Evolutionary conservation across 1,140 invertebrate species (phyloP), one percentile per base, ranked within the genome.

Genomic region (Cyphomyrmex costatus): DNA sequence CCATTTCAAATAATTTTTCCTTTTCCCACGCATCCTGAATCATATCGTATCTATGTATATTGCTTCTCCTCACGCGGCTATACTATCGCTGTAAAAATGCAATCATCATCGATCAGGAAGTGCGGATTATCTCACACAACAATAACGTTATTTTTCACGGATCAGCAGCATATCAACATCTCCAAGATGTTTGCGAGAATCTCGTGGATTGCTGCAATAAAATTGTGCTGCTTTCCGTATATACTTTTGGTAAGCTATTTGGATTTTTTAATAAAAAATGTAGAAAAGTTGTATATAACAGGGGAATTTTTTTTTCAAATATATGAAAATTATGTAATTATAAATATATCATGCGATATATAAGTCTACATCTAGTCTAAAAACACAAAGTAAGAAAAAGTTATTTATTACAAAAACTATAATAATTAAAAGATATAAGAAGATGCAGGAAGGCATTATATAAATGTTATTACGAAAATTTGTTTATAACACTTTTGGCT

Each of bases 191-290:
- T 30, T 7, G 74, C 16, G 24, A 46, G 16, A 77, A 7, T 46
- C 6, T 77, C 58, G 16, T 77, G 74, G 56, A 12, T 61, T 19
- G 10, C 42, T 0, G 36, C 58, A 14, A 46, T 19, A 10, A n/a
- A n/a, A 12, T 63, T 3, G 5, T 42, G 5, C 10, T 77, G 27
- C 10, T 77, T 46, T 49, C 24, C 24, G 19, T 77, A 61, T 63
- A 24, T 19, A 24, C 8, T n/a, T 30, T 94, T 70, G 92, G 93
- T 92, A 86, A 60, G 92, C 90, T 90, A 60, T 10, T 2, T 0
- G 49, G 24, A 21, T 24, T 68, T 42, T 56, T 19, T 14, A 3
- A 49, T 0, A 3, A 49, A 4, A 49, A 49, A 49, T 36, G 1
- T 16, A 76, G 2, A 21, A 16, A 56, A 24, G 5, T 10, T 53